Evolutionary conservation across 2,113 vertebrate genomes (phyloP), one percentile per base, ranked within the genome.

Genomic region (Meleagris gallopavo): DNA sequence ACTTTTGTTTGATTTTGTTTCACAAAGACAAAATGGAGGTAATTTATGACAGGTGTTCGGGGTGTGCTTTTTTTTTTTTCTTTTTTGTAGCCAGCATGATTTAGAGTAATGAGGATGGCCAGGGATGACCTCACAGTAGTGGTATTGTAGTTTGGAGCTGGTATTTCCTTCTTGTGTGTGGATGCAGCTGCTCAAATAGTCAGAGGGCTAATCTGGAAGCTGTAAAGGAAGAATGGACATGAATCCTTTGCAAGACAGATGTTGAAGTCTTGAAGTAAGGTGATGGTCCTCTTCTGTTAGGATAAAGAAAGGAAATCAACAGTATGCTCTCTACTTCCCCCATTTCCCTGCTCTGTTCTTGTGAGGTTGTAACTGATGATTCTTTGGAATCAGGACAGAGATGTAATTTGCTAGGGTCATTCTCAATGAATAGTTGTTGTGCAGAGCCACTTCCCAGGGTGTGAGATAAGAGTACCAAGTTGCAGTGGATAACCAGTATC

Each of bases 111-210:
- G 20, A 18, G n/a, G 27, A 40, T 85, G 89, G 83, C 46, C 41
- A 67, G 1, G 1, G 41, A 71, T 92, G 89, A 90, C 76, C 29
- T 94, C 65, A 64, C 29, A 88, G 64, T 69, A 83, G 41, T 78
- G 57, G 12, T 78, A 71, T 86, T 83, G 72, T 86, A 74, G 80
- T 29, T 86, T 50, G 46, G 86, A 92, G 83, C 69, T 94, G 64
- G 0, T 94, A 90, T 70, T 86, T 93, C 83, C 43, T 91, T 40
- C 67, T 86, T 16, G 71, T 66, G 18, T 70, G 65, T 71, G 76
- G 50, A 74, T 80, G 73, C 11, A 36, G 46, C 73, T 81, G 38
- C 46, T 81, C 77, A 34, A 86, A 54, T 81, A 83, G 69, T 65
- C 41, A 48, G 81, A 83, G 50, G 65, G 45, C 41, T 83, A 41